phyloP scores from a whole-genome alignment of 2,113 vertebrate genomes.

The Bufo gargarizans region DNA sequence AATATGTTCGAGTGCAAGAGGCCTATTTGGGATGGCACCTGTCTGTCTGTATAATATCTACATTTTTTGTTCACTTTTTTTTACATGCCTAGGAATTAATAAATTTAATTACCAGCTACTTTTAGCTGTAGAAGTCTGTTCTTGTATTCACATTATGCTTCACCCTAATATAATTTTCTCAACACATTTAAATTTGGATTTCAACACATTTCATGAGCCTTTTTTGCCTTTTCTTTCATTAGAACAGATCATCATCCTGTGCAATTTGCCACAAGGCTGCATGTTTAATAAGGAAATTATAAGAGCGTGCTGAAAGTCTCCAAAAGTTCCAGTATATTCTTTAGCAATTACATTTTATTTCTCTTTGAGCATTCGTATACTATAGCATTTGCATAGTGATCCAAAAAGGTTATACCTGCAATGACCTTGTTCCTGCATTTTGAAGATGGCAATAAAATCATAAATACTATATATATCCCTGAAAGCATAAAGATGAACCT shows the following conservation, averaged over 20 bases:
- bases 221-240: neutral
- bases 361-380: neutral
- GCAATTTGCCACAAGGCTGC: slow-evolving; percentile 10
- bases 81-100: neutral
- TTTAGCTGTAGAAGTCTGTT: neutral
- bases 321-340: slow-evolving; percentile 16
- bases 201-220: neutral
- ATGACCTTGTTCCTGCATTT: neutral
- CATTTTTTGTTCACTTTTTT: too few species aligned
- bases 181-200: slow-evolving; percentile 10
- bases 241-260: slow-evolving; percentile 1
- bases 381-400: neutral
- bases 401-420: neutral
- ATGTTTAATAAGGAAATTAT: slow-evolving; percentile 12
- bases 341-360: slow-evolving; percentile 14
- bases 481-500: too few species aligned
- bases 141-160: neutral
- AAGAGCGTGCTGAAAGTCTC: neutral
- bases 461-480: too few species aligned
- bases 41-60: too few species aligned
- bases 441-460: too few species aligned
- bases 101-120: neutral
- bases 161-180: slow-evolving; percentile 11
- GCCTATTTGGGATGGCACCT: too few species aligned
- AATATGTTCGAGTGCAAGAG: too few species aligned